Base-by-base conservation (phyloP, 2,888 invertebrate species). In the Gisinianus flammeolus region DNA sequence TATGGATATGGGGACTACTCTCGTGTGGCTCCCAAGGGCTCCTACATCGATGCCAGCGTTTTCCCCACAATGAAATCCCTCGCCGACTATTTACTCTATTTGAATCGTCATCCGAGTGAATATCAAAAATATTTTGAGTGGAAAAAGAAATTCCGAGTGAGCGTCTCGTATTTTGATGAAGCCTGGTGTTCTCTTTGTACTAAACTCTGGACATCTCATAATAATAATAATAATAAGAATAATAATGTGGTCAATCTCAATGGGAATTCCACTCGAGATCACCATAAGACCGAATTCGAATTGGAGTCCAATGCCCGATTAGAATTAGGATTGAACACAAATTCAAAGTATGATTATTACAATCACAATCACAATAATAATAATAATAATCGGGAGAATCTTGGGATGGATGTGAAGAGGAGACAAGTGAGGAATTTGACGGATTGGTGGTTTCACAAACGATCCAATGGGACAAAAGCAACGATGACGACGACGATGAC, bases 11-110 rank as follows among this genome's bases (percentile, higher is more conserved):
- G 84, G 0, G 83, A 86, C 77, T 86, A 87, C 75, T 79, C 81
- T 0, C 19, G 33, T n/a, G 77, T 85, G 5, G 83, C 85, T 1
- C 87, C 87, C 0, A 81, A 82, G 22, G 82, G 81, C 22, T 85
- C 86, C 3, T 86, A 83, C 80, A 86, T 87, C 62, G 83, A 86
- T 79, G 86, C 85, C 0, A 80, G 83, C 4, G 84, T 85, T 30
- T 87, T 86, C 76, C 66, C 81, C 4, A 81, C 82, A 4, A 83
- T 86, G 0, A 79, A 84, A 78, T 82, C 81, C n/a, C 83, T 87
- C 28, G 85, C 86, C 5, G 76, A 80, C 2, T 84, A 86, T 68
- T 79, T 86, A 33, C 66, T 78, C 19, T 80, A 79, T 52, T 80
- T 86, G 68, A 81, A 85, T 77, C 54, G 67, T 0, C 83, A 85